A percentile compares a stretch with the other conserved stretches of the same genome.
Evolutionary conservation across 2,797 vertebrate species (phyloP).

Genomic region (Lacerta agilis): DNA sequence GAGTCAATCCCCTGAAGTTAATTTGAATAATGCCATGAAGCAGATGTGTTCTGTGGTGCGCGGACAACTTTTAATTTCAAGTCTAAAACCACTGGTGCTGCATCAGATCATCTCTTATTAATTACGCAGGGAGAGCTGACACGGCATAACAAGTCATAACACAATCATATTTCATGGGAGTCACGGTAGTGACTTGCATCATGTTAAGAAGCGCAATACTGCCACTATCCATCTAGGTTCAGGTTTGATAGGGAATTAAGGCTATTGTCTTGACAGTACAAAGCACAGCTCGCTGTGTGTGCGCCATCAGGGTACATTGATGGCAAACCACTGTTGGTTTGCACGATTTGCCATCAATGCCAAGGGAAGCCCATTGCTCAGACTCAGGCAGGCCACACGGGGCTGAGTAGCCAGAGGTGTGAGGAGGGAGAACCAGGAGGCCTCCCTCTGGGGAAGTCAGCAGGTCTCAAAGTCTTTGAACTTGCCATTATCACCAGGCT

Average conservation of each 20-base stretch:
- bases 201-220: not conserved
- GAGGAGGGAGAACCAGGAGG: not conserved
- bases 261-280: not conserved
- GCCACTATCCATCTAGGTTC: not conserved
- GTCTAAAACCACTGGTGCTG: slow-evolving; percentile 56
- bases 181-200: rapidly evolving
- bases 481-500: not conserved
- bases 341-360: not conserved
- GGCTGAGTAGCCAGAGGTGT: not conserved
- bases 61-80: slow-evolving; percentile 59
- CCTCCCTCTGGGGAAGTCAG: not conserved
- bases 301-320: not conserved
- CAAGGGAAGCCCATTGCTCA: no score
- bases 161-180: slow-evolving; percentile 54
- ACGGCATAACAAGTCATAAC: slow-evolving; percentile 59
- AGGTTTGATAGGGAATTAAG: not conserved
- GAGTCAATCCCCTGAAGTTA: slow-evolving; percentile 40
- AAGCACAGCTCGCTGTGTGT: not conserved
- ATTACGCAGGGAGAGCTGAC: slow-evolving; percentile 35
- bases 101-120: slow-evolving; percentile 60
- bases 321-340: no score
- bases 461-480: not conserved
- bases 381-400: not conserved
- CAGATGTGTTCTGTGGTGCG: slow-evolving; percentile 79
- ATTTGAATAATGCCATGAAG: slow-evolving; percentile 78